A percentile compares a stretch with the other conserved stretches of the same genome.
phyloP scores from a whole-genome alignment of 2,888 invertebrate genomes.

The Acleris literana region DNA sequence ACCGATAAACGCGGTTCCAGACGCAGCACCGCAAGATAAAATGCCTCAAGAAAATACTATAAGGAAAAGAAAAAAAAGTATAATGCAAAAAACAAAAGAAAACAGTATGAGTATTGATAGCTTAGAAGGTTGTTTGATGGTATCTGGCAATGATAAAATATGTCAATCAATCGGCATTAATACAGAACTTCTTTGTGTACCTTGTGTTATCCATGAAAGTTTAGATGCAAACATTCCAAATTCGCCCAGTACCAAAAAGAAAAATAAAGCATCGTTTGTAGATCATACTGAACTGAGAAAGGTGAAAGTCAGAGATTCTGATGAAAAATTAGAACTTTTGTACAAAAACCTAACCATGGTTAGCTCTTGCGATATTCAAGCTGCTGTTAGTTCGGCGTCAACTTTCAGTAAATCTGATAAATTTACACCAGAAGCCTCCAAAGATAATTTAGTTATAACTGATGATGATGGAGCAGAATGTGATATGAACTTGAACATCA shows the following conservation, averaged over 20 bases:
- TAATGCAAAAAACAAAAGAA: conserved; percentile 54
- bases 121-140: conserved; percentile 56
- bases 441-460: not conserved
- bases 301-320: conserved; percentile 37
- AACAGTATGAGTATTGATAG: conserved; percentile 74
- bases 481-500: not conserved
- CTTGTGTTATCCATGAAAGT: conserved; percentile 70
- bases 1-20: conserved; percentile 3
- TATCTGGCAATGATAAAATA: conserved; percentile 47
- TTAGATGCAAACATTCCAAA: conserved; percentile 49
- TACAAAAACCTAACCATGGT: conserved; percentile 68
- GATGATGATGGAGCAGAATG: conserved; percentile 6
- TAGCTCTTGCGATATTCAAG: conserved; percentile 55
- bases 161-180: conserved; percentile 68
- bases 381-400: conserved; percentile 44
- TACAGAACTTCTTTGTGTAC: conserved; percentile 66
- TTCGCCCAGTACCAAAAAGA: conserved; percentile 42
- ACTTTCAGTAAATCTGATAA: conserved; percentile 48
- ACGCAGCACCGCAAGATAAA: conserved; percentile 35
- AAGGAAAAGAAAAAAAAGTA: conserved; percentile 41
- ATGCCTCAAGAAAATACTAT: conserved; percentile 39
- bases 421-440: conserved; percentile 7
- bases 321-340: conserved; percentile 63
- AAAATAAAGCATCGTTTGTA: conserved; percentile 40
- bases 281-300: conserved; percentile 39